Conservation (phyloP, 2,113 vertebrate species). For the Myiagra hebetior region DNA sequence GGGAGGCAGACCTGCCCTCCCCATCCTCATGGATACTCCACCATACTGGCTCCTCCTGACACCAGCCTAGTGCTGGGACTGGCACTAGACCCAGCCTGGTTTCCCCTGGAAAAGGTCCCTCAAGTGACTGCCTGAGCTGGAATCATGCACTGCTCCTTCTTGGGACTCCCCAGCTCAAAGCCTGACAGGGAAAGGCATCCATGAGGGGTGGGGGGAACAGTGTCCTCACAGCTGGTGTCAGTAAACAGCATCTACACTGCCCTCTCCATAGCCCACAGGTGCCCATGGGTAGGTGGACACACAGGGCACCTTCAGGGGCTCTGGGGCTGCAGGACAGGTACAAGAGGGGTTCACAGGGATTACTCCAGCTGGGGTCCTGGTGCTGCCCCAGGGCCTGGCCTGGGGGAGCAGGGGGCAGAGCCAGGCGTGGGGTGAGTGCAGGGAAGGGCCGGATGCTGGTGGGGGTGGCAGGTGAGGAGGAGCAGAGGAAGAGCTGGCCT, state of each 20-base stretch:
- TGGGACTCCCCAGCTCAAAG: background rate
- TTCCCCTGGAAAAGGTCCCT: background rate
- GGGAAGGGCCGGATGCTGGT: background rate
- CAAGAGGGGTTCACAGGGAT: background rate
- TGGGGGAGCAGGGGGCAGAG: background rate
- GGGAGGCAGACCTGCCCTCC: background rate
- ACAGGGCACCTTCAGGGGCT: background rate
- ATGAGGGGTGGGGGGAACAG: background rate
- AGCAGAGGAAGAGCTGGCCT: background rate
- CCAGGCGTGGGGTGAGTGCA: no score
- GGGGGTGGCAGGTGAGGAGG: background rate
- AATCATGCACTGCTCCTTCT: background rate
- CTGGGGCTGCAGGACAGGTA: rapidly evolving
- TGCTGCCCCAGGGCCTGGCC: background rate
- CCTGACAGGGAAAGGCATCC: background rate
- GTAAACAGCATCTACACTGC: background rate
- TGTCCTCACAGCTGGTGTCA: background rate
- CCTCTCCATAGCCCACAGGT: rapidly evolving
- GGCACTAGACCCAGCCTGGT: background rate
- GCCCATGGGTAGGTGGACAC: background rate
- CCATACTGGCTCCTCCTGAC: background rate
- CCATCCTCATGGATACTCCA: background rate
- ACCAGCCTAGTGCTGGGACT: background rate
- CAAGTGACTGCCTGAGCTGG: background rate
- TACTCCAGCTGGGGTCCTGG: background rate